Evolutionary conservation across 2,113 vertebrate genomes (phyloP), one percentile per base, ranked within the genome.

Genomic region (Pachyramphus minor): DNA sequence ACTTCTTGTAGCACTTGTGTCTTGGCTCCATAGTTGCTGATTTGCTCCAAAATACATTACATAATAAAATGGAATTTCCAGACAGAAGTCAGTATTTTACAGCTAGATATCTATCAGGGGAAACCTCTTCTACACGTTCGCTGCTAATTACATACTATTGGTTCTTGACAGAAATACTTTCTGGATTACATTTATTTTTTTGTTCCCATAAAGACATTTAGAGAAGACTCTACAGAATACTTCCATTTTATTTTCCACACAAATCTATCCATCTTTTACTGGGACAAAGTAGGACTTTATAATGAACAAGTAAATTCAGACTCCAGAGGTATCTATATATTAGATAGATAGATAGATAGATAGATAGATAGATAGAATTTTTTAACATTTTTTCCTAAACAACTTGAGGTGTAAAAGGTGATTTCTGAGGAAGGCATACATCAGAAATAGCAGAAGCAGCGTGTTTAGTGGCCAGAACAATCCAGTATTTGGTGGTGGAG

Each of bases 31-130:
- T 41, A 81, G 50, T 84, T 94, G 76, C 58, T 91, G 53, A 73
- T 49, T 87, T 87, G 42, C 39, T 96, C 80, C 89, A 95, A 97
- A 96, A 95, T 95, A 66, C 84, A 97, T 94, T 97, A 91, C 92
- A 80, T 88, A 97, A 97, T 97, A 90, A 96, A 97, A 96, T 97
- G 58, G 76, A 95, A 91, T 97, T 97, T 98, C 96, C 97, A 97
- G 95, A 98, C 52, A 96, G 82, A 93, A 96, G 53, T 95, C 91
- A 95, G 60, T 66, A 83, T 84, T 97, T 89, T 76, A 72, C 8
- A 95, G 45, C 28, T 95, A 92, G 64, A 92, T 95, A 52, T 92
- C 76, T 76, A 95, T 92, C 62, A 96, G 64, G 45, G 83, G 63
- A 95, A 95, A 56, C 91, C 44, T 97, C 53, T 88, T 94, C 82